Conservation (phyloP, 1,140 invertebrate species). For the Carposina sasakii region DNA sequence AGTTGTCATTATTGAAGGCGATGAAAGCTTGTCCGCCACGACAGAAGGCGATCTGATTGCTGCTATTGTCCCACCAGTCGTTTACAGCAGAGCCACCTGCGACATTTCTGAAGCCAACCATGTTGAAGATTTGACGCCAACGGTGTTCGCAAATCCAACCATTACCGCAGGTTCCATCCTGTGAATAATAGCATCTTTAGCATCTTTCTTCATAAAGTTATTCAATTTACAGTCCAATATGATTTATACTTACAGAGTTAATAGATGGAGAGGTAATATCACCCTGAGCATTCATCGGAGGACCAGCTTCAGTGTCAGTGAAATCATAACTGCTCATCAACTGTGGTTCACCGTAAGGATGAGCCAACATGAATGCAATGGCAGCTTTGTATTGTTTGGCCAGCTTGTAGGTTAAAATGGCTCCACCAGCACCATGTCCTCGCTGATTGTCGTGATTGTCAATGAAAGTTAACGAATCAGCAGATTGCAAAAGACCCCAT, state of each 20-base stretch:
- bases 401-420: slow-evolving; percentile 76
- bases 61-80: slow-evolving; percentile 83
- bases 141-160: slow-evolving; percentile 94
- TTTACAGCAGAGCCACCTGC: slow-evolving; percentile 71
- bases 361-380: slow-evolving; percentile 87
- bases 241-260: slow-evolving; percentile 61
- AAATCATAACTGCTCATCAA: slow-evolving; percentile 87
- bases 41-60: slow-evolving; percentile 85
- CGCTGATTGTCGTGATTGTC: slow-evolving; percentile 77
- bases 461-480: slow-evolving; percentile 76
- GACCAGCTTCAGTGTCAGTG: slow-evolving; percentile 71
- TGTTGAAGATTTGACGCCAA: slow-evolving; percentile 87
- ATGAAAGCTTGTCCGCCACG: slow-evolving; percentile 81
- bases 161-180: slow-evolving; percentile 80
- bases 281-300: slow-evolving; percentile 76
- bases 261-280: slow-evolving; percentile 79
- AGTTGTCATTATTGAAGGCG: slow-evolving; percentile 79
- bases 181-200: not conserved
- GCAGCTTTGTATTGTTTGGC: slow-evolving; percentile 78
- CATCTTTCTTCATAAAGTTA: too few relatives aligned
- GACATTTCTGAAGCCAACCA: slow-evolving; percentile 83
- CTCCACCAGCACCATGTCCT: slow-evolving; percentile 74
- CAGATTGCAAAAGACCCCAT: slow-evolving; percentile 74
- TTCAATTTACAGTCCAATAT: too few relatives aligned
- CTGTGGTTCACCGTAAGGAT: slow-evolving; percentile 83